Evolutionary conservation across 2,113 vertebrate species (phyloP).

Genomic region (Asarcornis scutulata): DNA sequence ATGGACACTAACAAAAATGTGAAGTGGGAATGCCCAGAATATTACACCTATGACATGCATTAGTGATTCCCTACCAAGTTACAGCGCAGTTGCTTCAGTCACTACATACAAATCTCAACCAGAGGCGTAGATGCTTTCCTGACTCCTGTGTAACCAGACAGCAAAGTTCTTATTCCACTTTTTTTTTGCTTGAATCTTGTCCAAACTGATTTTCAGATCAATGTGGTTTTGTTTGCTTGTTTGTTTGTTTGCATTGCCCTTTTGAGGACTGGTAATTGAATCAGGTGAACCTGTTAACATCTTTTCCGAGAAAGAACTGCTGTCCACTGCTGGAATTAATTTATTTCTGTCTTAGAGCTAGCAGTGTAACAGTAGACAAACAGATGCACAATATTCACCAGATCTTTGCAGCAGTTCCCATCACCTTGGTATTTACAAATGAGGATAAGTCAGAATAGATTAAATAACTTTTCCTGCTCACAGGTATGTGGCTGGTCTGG

Average conservation of each 20-base stretch:
- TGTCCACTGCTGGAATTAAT: not conserved
- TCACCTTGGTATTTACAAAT: not conserved
- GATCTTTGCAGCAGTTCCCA: not conserved
- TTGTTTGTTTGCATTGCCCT: not conserved
- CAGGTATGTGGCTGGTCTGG: not conserved
- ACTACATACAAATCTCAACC: not conserved
- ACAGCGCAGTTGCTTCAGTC: not conserved
- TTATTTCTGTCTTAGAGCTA: not conserved
- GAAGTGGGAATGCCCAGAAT: not conserved
- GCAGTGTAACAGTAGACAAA: not conserved
- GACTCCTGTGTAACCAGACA: not conserved
- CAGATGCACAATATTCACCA: not conserved
- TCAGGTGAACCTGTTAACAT: not conserved
- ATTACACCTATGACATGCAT: fast-evolving
- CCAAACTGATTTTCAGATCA: not conserved
- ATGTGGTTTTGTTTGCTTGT: not conserved
- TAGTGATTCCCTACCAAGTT: not conserved
- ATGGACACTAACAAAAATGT: not conserved
- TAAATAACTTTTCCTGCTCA: not conserved
- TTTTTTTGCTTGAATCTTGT: not conserved
- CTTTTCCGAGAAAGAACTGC: not conserved
- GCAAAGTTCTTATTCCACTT: not conserved
- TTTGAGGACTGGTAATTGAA: not conserved
- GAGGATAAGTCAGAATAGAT: not conserved
- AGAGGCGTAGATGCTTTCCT: not conserved